Evolutionary conservation across 2,113 vertebrate species (phyloP), one percentile per base, ranked within the genome.

Genomic region (Datnioides undecimradiatus): DNA sequence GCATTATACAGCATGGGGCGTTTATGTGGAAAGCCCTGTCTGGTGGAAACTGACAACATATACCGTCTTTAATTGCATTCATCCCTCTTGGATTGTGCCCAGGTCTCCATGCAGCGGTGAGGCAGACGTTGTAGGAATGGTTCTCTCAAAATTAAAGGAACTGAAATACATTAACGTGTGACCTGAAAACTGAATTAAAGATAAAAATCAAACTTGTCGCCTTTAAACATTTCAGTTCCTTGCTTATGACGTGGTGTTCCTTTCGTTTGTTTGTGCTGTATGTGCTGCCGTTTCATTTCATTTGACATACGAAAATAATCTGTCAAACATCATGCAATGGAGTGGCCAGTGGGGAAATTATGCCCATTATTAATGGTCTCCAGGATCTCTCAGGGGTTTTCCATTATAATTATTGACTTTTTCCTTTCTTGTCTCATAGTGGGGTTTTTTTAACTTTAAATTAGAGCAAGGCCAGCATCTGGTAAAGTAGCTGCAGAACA

Each of bases 311-410:
- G 72, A 83, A 79, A 91, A 82, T 85, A 86, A 82, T 84, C 48
- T 87, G 41, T 75, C 40, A 85, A 78, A 88, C 91, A 90, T 86
- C 57, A 73, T 87, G 69, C 43, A 69, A 76, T 33, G 74, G 36
- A 27, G 57, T 87, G 82, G 60, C 84, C 76, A 82, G 1, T 14
- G 58, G 70, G 89, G 88, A 86, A 92, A 91, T 81, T 88, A 77
- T 57, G 82, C 81, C 64, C 49, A 23, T 95, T 95, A 94, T 94
- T 94, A 94, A 94, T 90, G 66, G 23, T 85, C 90, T 91, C 85
- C 58, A 5, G 82, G 49, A 91, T 43, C 75, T 84, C 93, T 41
- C 70, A 40, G 17, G 31, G 90, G 87, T 87, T 92, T 95, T 91
- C 72, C 59, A 13, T 92, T 93, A 90, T 91, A 95, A 94, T 92